Evolutionary conservation across 1,140 invertebrate species (phyloP).

Genomic region (Drosophila pandora): DNA sequence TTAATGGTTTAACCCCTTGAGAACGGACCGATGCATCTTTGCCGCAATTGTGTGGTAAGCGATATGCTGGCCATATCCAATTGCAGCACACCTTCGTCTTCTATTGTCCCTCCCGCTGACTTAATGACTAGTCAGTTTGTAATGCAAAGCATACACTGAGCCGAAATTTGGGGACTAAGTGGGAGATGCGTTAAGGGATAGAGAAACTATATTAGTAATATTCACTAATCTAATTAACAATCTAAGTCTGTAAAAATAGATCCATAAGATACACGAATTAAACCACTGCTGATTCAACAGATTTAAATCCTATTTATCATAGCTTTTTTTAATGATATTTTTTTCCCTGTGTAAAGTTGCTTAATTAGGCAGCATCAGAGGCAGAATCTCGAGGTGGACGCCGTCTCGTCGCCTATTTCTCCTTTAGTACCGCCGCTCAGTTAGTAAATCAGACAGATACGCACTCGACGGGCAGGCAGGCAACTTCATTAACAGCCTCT

Average conservation of each 20-base stretch:
- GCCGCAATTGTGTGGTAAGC: constrained; percentile 75
- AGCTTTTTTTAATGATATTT: neutral
- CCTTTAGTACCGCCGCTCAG: constrained; percentile 60
- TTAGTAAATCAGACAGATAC: constrained; percentile 55
- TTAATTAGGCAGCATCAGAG: constrained; percentile 64
- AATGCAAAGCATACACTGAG: constrained; percentile 58
- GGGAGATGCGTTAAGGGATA: neutral
- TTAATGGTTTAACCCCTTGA: constrained; percentile 62
- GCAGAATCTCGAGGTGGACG: constrained; percentile 24
- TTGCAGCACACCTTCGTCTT: constrained; percentile 5
- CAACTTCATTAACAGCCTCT: constrained; percentile 74
- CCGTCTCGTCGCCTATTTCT: constrained; percentile 55
- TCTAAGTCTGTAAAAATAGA: neutral
- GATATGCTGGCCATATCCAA: constrained; percentile 47
- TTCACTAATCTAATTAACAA: too few species aligned
- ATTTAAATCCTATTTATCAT: neutral
- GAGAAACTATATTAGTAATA: too few species aligned
- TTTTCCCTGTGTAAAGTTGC: constrained; percentile 42
- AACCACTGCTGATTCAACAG: neutral
- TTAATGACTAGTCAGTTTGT: constrained; percentile 76
- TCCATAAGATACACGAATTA: neutral
- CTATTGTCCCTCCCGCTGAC: constrained; percentile 36
- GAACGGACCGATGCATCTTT: constrained; percentile 63
- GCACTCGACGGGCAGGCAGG: constrained; percentile 25
- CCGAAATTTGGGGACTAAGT: neutral